Conservation (phyloP, 1,140 invertebrate species). For the Dysdera silvatica region DNA sequence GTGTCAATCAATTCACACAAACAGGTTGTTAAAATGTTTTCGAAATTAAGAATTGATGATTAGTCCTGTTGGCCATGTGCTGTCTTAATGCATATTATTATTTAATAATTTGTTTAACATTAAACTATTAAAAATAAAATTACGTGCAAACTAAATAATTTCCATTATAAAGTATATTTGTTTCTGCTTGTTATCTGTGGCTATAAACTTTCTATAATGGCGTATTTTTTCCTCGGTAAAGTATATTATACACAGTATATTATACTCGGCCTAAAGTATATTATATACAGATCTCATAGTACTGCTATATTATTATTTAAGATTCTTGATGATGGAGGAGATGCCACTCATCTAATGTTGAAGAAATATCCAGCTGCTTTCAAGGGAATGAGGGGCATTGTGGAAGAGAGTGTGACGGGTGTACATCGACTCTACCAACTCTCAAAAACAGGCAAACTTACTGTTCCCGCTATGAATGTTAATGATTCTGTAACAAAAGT, state of each 20-base stretch:
- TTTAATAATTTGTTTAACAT: too few relatives aligned
- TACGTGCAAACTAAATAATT: too few relatives aligned
- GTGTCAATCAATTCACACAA: too few relatives aligned
- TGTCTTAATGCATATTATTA: too few relatives aligned
- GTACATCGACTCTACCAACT: constrained; percentile 94
- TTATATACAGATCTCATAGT: too few relatives aligned
- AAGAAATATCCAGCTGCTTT: constrained; percentile 94
- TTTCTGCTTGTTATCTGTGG: too few relatives aligned
- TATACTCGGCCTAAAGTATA: background rate
- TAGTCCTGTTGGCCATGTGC: too few relatives aligned
- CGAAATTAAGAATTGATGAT: too few relatives aligned
- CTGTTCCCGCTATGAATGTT: constrained; percentile 98
- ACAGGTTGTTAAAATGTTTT: too few relatives aligned
- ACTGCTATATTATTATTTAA: too few relatives aligned
- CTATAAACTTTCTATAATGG: constrained; percentile 5
- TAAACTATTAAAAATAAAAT: too few relatives aligned
- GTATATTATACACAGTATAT: background rate
- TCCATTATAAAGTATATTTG: too few relatives aligned
- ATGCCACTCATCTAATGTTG: constrained; percentile 92
- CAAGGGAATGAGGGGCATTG: constrained; percentile 92
- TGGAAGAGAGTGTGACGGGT: constrained; percentile 95
- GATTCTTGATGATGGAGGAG: constrained; percentile 96
- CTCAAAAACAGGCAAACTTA: constrained; percentile 85
- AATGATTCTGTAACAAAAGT: constrained; percentile 94
- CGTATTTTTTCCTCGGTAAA: background rate